Conservation (phyloP, 2,797 vertebrate species). For the Micropoecilia bifurca region DNA sequence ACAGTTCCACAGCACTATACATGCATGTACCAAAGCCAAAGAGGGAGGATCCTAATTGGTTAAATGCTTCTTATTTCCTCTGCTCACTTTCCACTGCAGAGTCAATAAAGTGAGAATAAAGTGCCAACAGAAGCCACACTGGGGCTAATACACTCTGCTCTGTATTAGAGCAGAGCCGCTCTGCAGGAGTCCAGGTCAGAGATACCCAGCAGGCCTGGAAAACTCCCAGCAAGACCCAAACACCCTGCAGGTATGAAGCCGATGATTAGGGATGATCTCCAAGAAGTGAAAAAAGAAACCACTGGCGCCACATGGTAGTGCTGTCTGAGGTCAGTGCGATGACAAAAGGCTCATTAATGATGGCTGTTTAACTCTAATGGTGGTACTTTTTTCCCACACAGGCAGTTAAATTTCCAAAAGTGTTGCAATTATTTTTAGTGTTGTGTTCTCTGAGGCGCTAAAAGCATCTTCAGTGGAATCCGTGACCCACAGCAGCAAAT, state of each 20-base stretch:
- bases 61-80: slow-evolving; percentile 53
- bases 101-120: slow-evolving; percentile 47
- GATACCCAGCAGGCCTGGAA: slow-evolving; percentile 10
- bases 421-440: not conserved
- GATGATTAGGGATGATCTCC: slow-evolving; percentile 34
- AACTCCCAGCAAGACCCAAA: slow-evolving; percentile 18
- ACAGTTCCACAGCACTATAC: not conserved
- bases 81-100: slow-evolving; percentile 33
- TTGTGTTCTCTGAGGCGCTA: not conserved
- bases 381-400: no score
- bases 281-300: slow-evolving; percentile 24
- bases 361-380: not conserved
- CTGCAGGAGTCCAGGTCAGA: slow-evolving; percentile 39
- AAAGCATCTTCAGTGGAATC: not conserved
- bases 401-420: not conserved
- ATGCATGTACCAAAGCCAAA: slow-evolving; percentile 8
- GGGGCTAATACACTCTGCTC: slow-evolving; percentile 34
- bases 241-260: slow-evolving; percentile 24
- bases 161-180: slow-evolving; percentile 29
- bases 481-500: not conserved
- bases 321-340: slow-evolving; percentile 6
- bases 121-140: slow-evolving; percentile 30
- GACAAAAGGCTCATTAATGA: not conserved
- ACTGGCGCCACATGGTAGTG: not conserved
- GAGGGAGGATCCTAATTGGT: slow-evolving; percentile 26